phyloP scores from a whole-genome alignment of 2,113 vertebrate species.

The Romanogobio albipinnatus region DNA sequence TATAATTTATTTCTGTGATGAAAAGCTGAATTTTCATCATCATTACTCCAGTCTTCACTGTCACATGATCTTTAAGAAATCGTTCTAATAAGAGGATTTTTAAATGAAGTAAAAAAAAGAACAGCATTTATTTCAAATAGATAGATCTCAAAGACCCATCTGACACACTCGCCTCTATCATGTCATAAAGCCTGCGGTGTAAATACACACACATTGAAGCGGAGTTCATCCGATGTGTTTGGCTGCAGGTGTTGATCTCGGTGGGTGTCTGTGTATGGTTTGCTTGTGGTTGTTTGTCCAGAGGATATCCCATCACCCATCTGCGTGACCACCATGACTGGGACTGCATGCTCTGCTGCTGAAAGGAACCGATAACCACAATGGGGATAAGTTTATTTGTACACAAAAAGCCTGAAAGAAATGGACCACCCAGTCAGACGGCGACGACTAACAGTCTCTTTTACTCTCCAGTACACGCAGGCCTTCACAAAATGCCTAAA shows the following conservation, averaged over 20 bases:
- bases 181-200: neutral
- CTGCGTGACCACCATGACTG: slow-evolving; percentile 52
- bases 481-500: slow-evolving; percentile 48
- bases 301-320: slow-evolving; percentile 30
- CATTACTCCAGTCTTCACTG: no score
- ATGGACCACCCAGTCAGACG: slow-evolving; percentile 80
- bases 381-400: slow-evolving; percentile 83
- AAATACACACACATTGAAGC: neutral
- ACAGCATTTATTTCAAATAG: no score
- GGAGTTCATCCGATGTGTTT: neutral
- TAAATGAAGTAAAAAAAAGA: no score
- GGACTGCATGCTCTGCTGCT: slow-evolving; percentile 53
- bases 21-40: no score
- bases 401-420: slow-evolving; percentile 71
- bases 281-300: slow-evolving; percentile 46
- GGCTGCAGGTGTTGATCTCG: neutral
- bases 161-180: neutral
- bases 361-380: slow-evolving; percentile 72
- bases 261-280: slow-evolving; percentile 18
- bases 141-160: neutral
- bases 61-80: no score
- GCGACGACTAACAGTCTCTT: slow-evolving; percentile 69
- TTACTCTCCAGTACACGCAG: slow-evolving; percentile 20
- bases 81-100: no score
- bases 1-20: no score